A percentile compares a stretch with the other conserved stretches of the same genome.
Conservation (phyloP, 2,797 vertebrate genomes). For the Rhinatrema bivittatum region DNA sequence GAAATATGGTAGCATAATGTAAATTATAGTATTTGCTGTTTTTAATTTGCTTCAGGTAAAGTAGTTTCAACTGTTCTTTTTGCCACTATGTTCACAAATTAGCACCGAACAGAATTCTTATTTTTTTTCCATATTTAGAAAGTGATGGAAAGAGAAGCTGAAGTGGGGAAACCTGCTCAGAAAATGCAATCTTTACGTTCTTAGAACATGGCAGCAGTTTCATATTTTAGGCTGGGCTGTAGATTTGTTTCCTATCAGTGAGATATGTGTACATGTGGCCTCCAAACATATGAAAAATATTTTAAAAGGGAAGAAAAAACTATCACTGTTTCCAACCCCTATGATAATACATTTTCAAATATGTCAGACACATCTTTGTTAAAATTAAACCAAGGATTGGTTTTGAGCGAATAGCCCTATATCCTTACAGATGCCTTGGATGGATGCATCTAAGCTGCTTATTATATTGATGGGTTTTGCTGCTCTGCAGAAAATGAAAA, state of each 20-base stretch:
- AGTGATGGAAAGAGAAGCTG: constrained; percentile 13
- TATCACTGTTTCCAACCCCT: constrained; percentile 53
- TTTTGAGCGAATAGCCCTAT: constrained; percentile 89
- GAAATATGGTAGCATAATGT: constrained; percentile 32
- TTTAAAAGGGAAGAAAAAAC: constrained; percentile 58
- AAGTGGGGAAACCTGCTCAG: constrained; percentile 15
- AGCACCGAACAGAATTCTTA: constrained; percentile 7
- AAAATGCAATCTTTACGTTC: constrained; percentile 29
- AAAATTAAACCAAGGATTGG: constrained; percentile 83
- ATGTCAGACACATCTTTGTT: constrained; percentile 75
- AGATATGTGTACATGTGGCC: constrained; percentile 41
- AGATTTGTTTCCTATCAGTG: constrained; percentile 42
- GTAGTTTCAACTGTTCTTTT: constrained; percentile 17
- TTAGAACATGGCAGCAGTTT: constrained; percentile 34
- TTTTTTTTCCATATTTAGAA: constrained; percentile 23
- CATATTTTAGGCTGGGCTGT: constrained; percentile 33
- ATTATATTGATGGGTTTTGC: constrained; percentile 98
- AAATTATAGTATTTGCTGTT: constrained; percentile 20
- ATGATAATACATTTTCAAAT: constrained; percentile 70
- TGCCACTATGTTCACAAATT: constrained; percentile 11
- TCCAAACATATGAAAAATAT: constrained; percentile 50
- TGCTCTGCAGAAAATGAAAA: constrained; percentile 77
- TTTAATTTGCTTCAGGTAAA: constrained; percentile 23
- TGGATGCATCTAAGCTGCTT: constrained; percentile 94
- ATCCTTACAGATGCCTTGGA: constrained; percentile 75